Evolutionary conservation across 2,888 invertebrate species (phyloP), one percentile per base, ranked within the genome.

Genomic region (Papilio protenor): DNA sequence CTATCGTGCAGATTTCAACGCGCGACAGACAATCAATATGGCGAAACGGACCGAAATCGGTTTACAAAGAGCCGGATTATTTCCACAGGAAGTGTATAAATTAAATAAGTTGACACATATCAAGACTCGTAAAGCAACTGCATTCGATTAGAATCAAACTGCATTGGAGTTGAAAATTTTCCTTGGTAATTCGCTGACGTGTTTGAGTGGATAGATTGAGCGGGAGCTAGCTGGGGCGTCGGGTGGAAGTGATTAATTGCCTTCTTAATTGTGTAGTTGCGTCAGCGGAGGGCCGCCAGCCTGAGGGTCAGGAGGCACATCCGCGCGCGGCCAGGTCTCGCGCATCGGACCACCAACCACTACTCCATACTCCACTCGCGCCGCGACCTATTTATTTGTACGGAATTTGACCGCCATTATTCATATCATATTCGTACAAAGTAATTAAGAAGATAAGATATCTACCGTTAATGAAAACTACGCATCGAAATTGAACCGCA

Each of bases 211-310:
- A 18, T 73, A 73, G 52, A 77, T 77, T 66, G 45, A 55, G 59
- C 59, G 40, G 61, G 70, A 21, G 55, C 73, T 73, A 55, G 52
- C 74, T 66, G 59, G 59, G 75, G 73, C 76, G 76, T 64, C 77
- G 75, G 76, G 69, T 81, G 77, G 77, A 79, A 77, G 80, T 80
- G 77, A 80, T 80, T 80, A 80, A 81, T 81, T 79, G 80, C 76
- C 61, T 55, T 57, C 75, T 76, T 77, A 80, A 80, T 81, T 76
- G 79, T 77, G 78, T 76, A 75, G 71, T 78, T 77, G 75, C 76
- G 76, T 55, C 73, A 75, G 75, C 69, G 64, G 76, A 47, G 75
- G 78, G 75, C 64, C 71, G 75, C 27, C 16, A 49, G 57, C 12
- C 70, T 49, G 45, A 59, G 47, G 55, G 77, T 69, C 57, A 33